Evolutionary conservation across 1,140 invertebrate species (phyloP).

Genomic region (Philopotamus ludificatus): DNA sequence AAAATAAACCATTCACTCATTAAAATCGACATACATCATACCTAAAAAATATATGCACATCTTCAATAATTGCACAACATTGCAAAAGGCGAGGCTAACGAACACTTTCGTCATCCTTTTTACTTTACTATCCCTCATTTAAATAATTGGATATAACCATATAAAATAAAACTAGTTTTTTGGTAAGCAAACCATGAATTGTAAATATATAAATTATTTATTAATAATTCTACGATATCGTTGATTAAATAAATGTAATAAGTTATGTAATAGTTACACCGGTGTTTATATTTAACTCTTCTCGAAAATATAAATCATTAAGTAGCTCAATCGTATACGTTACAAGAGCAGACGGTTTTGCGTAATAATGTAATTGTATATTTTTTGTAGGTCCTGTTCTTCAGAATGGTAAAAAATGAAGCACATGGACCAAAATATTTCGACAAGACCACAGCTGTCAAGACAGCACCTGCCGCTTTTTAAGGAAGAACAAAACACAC

Average conservation of each 20-base stretch:
- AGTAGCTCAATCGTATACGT: background rate
- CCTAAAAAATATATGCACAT: no score
- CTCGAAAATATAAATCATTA: background rate
- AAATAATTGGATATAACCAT: no score
- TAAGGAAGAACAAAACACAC: slow-evolving; percentile 1
- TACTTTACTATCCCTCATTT: no score
- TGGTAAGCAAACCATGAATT: no score
- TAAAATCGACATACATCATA: background rate
- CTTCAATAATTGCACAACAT: background rate
- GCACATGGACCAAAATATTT: slow-evolving; percentile 31
- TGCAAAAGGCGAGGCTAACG: background rate
- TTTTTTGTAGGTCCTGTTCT: background rate
- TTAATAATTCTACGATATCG: no score
- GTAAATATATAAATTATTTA: no score
- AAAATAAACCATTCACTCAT: background rate
- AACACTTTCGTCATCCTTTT: background rate
- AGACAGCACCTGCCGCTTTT: slow-evolving; percentile 17
- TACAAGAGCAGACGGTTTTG: slow-evolving; percentile 9
- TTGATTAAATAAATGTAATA: no score
- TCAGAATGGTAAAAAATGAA: slow-evolving; percentile 13
- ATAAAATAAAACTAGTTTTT: no score
- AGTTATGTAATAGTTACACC: no score
- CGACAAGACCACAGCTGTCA: slow-evolving; percentile 28
- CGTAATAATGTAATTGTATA: slow-evolving; percentile 18
- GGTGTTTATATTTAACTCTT: no score